Evolutionary conservation across 2,888 invertebrate genomes (phyloP).

Genomic region (Spialia ferax): DNA sequence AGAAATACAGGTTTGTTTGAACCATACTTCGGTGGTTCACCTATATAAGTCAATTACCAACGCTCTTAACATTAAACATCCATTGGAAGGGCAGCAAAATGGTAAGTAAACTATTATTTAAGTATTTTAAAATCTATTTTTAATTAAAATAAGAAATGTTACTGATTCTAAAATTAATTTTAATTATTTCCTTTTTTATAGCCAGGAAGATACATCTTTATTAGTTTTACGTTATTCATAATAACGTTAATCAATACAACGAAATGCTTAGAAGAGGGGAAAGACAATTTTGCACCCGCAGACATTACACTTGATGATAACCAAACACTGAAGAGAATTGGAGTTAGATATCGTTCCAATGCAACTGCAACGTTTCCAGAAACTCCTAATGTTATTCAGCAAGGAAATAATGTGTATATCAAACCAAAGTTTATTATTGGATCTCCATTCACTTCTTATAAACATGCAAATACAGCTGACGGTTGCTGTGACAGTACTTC

Average conservation of each 20-base stretch:
- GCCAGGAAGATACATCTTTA: background rate
- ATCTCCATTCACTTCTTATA: conserved; percentile 47
- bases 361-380: background rate
- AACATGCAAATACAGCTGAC: conserved; percentile 6
- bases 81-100: background rate
- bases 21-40: background rate
- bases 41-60: conserved; percentile 10
- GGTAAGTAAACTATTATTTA: conserved; percentile 3
- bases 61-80: background rate
- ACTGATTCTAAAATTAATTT: background rate
- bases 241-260: conserved; percentile 1
- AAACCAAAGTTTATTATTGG: conserved; percentile 49
- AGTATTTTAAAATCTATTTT: background rate
- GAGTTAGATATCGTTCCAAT: conserved; percentile 14
- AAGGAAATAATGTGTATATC: conserved; percentile 60
- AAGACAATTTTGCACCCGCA: background rate
- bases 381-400: conserved; percentile 47
- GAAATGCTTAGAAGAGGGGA: conserved; percentile 16
- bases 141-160: too few species aligned
- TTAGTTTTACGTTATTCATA: background rate
- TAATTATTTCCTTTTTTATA: background rate
- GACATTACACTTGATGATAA: conserved; percentile 7
- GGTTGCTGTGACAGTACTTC: conserved; percentile 8
- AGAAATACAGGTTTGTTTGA: conserved; percentile 25
- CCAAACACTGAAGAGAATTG: conserved; percentile 13